Base-by-base conservation (phyloP, 64 coral and sea anemone genomes). In the Actinia equina region DNA sequence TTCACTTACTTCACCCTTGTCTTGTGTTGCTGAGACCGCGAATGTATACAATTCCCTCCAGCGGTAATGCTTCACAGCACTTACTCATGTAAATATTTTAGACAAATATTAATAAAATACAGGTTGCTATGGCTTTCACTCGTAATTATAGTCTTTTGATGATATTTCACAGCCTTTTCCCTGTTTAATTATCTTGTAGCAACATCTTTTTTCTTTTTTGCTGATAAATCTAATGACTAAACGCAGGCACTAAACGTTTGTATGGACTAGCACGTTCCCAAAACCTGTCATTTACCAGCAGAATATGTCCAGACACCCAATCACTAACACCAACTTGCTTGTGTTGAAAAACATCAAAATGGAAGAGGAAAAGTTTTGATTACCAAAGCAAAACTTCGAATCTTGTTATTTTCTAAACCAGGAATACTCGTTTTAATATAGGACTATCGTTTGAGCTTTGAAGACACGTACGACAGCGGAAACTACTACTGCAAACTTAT, bases 11-110 rank as follows among this genome's bases (percentile, higher is more conserved):
- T 37, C 30, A 37, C 30, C 30, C 30, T 37, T 44, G 26, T 26
- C 22, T 81, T 17, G 44, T 17, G 14, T 41, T 79, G 37, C 78
- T 17, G 78, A 81, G 78, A 81, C 78, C 78, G 78, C 78, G 78
- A 81, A 52, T 81, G 78, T 81, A 81, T 16, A 81, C 78, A 81
- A 81, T 81, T 14, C 78, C 49, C 42, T 81, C 17, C 78, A 81
- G 78, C 78, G 78, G 78, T 81, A 81, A 81, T 52, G 49, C 45
- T 20, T 81, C 43, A 22, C 78, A 51, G 78, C 69, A 30, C 69
- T 74, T 74, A 74, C 23, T 41, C 69, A 74, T 74, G 69, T 74
- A 74, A 74, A 74, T 74, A 74, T 74, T 74, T 30, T 74, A 74
- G 25, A 12, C 69, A 74, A 74, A 74, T 41, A 42, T 74, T 74